Evolutionary conservation across 2,888 invertebrate species (phyloP).

Genomic region (Polyommatus icarus): DNA sequence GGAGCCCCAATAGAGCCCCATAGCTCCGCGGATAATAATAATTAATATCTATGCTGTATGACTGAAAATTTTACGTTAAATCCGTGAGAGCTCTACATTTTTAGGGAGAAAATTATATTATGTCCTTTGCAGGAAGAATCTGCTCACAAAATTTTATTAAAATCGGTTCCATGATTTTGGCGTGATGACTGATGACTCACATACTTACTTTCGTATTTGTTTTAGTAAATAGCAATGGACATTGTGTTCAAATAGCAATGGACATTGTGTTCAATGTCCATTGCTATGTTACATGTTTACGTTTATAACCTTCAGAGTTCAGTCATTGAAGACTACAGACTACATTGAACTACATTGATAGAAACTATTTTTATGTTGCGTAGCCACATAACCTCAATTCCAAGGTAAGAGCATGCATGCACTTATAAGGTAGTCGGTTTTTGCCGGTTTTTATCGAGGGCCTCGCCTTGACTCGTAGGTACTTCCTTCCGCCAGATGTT

Average conservation of each 20-base stretch:
- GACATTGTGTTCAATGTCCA: too few relatives aligned
- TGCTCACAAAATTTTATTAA: neutral
- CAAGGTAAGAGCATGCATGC: constrained; percentile 45
- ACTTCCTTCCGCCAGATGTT: constrained; percentile 56
- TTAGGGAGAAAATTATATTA: too few relatives aligned
- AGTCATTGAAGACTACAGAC: neutral
- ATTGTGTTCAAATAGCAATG: too few relatives aligned
- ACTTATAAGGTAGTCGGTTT: constrained; percentile 47
- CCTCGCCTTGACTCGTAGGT: constrained; percentile 57
- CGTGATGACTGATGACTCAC: neutral
- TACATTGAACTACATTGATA: constrained; percentile 18
- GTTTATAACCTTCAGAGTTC: neutral
- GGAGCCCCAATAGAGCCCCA: too few relatives aligned
- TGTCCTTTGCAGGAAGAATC: neutral
- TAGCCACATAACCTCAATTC: constrained; percentile 40
- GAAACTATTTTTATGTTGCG: constrained; percentile 27
- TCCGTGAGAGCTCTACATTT: too few relatives aligned
- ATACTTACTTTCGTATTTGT: neutral
- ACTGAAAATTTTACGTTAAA: too few relatives aligned
- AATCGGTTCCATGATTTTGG: neutral
- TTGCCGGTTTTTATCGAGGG: constrained; percentile 42
- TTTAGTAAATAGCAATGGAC: too few relatives aligned
- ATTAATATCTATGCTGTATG: too few relatives aligned
- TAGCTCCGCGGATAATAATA: too few relatives aligned
- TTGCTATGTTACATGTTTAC: too few relatives aligned